Conservation (phyloP, 2,113 vertebrate genomes). For the Colaptes auratus region DNA sequence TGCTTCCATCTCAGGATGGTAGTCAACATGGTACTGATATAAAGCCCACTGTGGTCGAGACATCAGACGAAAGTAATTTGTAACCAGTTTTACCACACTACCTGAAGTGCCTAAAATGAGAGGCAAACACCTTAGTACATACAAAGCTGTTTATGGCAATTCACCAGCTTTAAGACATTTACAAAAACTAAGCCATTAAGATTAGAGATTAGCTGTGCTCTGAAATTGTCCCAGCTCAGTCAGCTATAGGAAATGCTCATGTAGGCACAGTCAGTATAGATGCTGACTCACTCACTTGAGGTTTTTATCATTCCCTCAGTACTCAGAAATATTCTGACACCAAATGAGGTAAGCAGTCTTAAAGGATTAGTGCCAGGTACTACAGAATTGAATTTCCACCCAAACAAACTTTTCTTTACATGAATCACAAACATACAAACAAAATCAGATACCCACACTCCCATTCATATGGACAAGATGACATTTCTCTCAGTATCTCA, state of each 20-base stretch:
- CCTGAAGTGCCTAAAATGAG: slow-evolving; percentile 81
- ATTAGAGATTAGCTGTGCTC: neutral
- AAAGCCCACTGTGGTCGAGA: slow-evolving; percentile 92
- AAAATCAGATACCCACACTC: neutral
- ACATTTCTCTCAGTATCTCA: neutral
- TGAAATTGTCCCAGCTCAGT: neutral
- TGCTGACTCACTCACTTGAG: fast-evolving
- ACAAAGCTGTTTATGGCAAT: too few species aligned
- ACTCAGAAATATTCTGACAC: neutral
- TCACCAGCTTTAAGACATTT: neutral
- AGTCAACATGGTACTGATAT: slow-evolving; percentile 92
- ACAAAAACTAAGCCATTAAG: neutral
- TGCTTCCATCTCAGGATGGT: slow-evolving; percentile 89
- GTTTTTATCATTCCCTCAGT: neutral
- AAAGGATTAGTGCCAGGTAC: neutral
- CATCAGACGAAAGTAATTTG: slow-evolving; percentile 87
- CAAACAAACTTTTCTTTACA: neutral
- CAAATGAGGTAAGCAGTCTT: neutral
- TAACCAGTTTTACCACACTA: slow-evolving; percentile 72
- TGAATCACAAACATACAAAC: neutral
- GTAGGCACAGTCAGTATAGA: fast-evolving
- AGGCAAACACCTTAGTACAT: neutral
- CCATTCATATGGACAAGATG: neutral
- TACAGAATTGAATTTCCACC: neutral
- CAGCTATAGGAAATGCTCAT: neutral